phyloP scores from a whole-genome alignment of 2,888 invertebrate species.

The Eretmocerus hayati region DNA sequence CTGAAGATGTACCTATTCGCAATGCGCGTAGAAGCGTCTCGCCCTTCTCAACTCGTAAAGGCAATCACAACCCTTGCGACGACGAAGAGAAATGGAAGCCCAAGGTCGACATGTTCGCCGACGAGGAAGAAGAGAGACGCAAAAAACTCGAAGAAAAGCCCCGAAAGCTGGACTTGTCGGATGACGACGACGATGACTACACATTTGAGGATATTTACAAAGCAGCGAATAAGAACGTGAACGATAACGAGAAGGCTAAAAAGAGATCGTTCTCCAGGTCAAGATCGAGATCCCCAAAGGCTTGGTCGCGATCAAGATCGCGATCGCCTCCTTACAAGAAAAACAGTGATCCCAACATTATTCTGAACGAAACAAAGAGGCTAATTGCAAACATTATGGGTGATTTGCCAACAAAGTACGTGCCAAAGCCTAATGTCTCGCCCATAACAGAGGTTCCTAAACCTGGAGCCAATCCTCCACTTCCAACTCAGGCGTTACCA shows the following conservation, averaged over 20 bases:
- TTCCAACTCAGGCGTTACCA: constrained; percentile 3
- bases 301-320: constrained; percentile 38
- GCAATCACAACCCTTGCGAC: constrained; percentile 45
- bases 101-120: constrained; percentile 43
- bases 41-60: constrained; percentile 50
- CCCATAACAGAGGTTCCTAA: constrained; percentile 17
- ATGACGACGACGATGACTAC: constrained; percentile 75
- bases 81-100: constrained; percentile 43
- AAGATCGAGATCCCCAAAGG: constrained; percentile 31
- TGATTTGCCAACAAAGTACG: constrained; percentile 46
- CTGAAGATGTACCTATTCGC: constrained; percentile 1
- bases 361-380: constrained; percentile 54
- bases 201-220: constrained; percentile 77
- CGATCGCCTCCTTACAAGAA: constrained; percentile 33
- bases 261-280: constrained; percentile 45
- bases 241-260: constrained; percentile 57
- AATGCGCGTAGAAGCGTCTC: constrained; percentile 39
- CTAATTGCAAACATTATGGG: constrained; percentile 61
- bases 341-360: constrained; percentile 34
- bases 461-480: background rate
- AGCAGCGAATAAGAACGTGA: constrained; percentile 67
- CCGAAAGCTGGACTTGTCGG: constrained; percentile 56
- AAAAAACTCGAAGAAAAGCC: constrained; percentile 33
- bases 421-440: constrained; percentile 33
- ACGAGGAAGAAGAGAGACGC: constrained; percentile 37